A percentile compares a stretch with the other conserved stretches of the same genome.
These are phyloP conservation scores for Grammomys surdaster DNA, from an alignment of 2,113 vertebrate species.

Conservation along the genomic window DNA sequence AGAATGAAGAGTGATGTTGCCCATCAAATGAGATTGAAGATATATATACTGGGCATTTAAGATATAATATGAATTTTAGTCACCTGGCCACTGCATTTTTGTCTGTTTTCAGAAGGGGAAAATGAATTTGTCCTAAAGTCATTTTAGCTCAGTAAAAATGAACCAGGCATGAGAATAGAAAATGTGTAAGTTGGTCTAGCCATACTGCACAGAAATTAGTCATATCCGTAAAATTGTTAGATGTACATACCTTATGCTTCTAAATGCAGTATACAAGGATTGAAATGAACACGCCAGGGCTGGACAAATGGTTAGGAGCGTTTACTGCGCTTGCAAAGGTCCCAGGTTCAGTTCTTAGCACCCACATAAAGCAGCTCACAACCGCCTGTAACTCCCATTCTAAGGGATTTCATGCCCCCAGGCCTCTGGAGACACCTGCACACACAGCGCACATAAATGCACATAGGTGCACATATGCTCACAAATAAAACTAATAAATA, in stretches of 20 bases:
- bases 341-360: not conserved
- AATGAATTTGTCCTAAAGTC: conserved; percentile 27
- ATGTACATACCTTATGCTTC: not conserved
- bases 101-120: conserved; percentile 11
- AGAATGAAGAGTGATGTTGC: not conserved
- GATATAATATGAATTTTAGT: not conserved
- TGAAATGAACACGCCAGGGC: not conserved
- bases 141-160: not conserved
- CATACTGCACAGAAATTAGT: not conserved
- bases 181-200: not conserved
- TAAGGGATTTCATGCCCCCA: not conserved
- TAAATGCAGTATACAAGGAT: not conserved
- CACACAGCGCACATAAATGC: not conserved
- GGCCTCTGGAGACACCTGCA: not conserved
- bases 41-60: not conserved
- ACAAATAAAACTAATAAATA: not conserved
- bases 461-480: not conserved
- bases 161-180: not conserved
- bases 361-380: too few species aligned
- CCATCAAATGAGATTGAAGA: not conserved
- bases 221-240: not conserved
- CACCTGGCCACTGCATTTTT: conserved; percentile 29
- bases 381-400: not conserved
- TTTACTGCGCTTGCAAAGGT: not conserved
- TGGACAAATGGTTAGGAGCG: not conserved